Conservation (phyloP, 2,888 invertebrate genomes). For the Callyntrura sp. region DNA sequence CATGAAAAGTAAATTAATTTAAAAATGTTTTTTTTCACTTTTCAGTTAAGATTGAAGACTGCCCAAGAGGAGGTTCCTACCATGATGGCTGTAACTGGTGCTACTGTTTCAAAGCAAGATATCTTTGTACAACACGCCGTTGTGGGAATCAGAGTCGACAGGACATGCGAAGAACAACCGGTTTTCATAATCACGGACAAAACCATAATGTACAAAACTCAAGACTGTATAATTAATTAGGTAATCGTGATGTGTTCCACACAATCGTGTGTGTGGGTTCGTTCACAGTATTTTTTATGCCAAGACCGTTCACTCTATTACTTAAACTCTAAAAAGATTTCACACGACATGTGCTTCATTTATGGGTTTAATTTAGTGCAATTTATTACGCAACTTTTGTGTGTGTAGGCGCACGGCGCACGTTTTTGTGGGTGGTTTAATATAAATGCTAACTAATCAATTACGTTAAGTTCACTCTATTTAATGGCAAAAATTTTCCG, state of each 20-base stretch:
- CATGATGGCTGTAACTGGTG: conserved; percentile 76
- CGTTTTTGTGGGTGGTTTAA: conserved; percentile 24
- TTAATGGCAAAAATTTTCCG: neutral
- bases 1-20: neutral
- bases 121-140: conserved; percentile 69
- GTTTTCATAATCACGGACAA: conserved; percentile 40
- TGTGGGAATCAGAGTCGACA: conserved; percentile 57
- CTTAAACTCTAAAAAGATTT: neutral
- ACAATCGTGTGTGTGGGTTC: neutral
- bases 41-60: conserved; percentile 64
- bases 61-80: conserved; percentile 65
- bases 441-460: conserved; percentile 47
- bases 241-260: neutral
- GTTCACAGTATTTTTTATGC: conserved; percentile 45
- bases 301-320: neutral
- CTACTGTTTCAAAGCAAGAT: conserved; percentile 74
- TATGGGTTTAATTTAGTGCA: neutral
- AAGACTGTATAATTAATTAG: conserved; percentile 65
- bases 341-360: neutral
- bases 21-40: neutral
- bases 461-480: conserved; percentile 22
- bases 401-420: too few species aligned
- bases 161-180: conserved; percentile 21
- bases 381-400: conserved; percentile 8
- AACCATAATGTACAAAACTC: conserved; percentile 54